phyloP scores from a whole-genome alignment of 1,140 invertebrate species.

The Drosophila gunungcola region DNA sequence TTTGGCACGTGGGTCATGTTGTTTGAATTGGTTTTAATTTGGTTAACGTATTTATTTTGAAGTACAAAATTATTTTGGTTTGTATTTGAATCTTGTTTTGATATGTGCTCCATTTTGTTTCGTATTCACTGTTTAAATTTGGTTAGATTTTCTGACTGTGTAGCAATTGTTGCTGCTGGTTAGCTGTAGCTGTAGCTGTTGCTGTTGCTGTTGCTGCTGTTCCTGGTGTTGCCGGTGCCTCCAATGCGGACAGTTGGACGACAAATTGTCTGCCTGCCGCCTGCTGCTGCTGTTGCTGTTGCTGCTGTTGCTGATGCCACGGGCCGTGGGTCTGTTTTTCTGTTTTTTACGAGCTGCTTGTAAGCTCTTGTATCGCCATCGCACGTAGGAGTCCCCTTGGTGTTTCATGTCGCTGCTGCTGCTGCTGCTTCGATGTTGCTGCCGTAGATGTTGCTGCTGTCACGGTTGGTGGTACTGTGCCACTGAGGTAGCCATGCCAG shows the following conservation, averaged over 20 bases:
- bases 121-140: neutral
- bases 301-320: slow-evolving; percentile 3
- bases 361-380: slow-evolving; percentile 72
- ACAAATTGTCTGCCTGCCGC: slow-evolving; percentile 74
- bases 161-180: slow-evolving; percentile 36
- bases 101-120: neutral
- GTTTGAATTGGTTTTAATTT: too few relatives aligned
- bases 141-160: slow-evolving; percentile 7
- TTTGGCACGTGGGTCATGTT: too few relatives aligned
- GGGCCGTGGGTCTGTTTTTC: slow-evolving; percentile 57
- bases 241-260: slow-evolving; percentile 69
- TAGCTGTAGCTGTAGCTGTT: slow-evolving; percentile 23
- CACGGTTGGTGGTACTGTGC: slow-evolving; percentile 74
- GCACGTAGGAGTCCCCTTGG: slow-evolving; percentile 72
- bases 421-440: slow-evolving; percentile 9
- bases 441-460: slow-evolving; percentile 42
- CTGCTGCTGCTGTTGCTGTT: slow-evolving; percentile 29
- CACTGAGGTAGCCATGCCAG: slow-evolving; percentile 72
- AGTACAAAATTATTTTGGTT: too few relatives aligned
- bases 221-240: slow-evolving; percentile 30
- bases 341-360: slow-evolving; percentile 69
- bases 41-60: too few relatives aligned
- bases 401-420: slow-evolving; percentile 27
- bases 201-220: slow-evolving; percentile 12
- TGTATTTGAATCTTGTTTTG: too few relatives aligned